Percentiles rank a stretch among this genome's conserved stretches.
Evolutionary conservation across 2,797 vertebrate species (phyloP).

Genomic region (Antennarius maculatus): DNA sequence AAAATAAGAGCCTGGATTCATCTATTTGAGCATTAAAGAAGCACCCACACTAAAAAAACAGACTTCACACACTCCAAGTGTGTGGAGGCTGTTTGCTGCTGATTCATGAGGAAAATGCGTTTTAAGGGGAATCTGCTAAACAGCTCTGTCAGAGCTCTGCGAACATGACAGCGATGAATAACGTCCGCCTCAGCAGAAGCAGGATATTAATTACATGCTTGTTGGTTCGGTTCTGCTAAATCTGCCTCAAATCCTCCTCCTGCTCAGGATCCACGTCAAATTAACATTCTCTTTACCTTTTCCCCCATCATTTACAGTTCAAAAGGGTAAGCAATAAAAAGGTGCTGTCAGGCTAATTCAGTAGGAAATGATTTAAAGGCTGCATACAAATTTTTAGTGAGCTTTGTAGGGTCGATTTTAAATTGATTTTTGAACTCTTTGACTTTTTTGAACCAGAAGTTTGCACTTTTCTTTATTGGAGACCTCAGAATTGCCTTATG

Average conservation of each 20-base stretch:
- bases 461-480: neutral
- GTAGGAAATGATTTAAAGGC: neutral
- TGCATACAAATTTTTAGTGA: neutral
- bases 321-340: conserved; percentile 24
- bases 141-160: conserved; percentile 18
- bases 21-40: conserved; percentile 63
- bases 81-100: conserved; percentile 39
- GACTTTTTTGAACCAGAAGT: neutral
- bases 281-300: conserved; percentile 20
- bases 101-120: conserved; percentile 13
- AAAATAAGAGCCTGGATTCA: conserved; percentile 57
- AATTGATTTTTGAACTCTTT: neutral
- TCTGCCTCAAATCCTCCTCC: conserved; percentile 1
- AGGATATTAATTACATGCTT: conserved; percentile 20
- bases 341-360: conserved; percentile 12
- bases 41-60: conserved; percentile 34
- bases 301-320: conserved; percentile 20
- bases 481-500: too few species aligned
- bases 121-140: conserved; percentile 15
- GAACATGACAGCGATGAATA: neutral
- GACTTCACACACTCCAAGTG: conserved; percentile 35
- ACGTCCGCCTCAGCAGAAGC: conserved; percentile 15
- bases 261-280: conserved; percentile 12
- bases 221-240: conserved; percentile 30
- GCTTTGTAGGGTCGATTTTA: neutral